Conservation (phyloP, 2,888 invertebrate species). For the Ceraclea dissimilis region DNA sequence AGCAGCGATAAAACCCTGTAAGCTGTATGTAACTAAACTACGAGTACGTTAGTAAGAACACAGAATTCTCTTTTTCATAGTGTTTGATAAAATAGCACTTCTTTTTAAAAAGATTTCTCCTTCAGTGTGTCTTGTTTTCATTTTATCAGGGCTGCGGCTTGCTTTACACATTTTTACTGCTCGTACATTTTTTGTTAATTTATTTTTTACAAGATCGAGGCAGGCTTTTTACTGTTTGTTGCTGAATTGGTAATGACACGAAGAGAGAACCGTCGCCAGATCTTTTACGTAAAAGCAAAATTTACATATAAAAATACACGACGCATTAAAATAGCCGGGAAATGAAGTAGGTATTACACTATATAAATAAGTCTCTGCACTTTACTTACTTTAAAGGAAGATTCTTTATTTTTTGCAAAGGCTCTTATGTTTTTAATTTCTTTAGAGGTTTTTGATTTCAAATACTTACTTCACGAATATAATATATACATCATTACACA, state of each 20-base stretch:
- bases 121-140: too few relatives aligned
- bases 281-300: conserved; percentile 1
- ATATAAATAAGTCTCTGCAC: conserved; percentile 4
- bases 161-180: not conserved
- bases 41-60: too few relatives aligned
- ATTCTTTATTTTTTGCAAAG: too few relatives aligned
- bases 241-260: not conserved
- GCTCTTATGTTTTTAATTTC: too few relatives aligned
- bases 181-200: not conserved
- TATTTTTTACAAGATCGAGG: not conserved
- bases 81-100: too few relatives aligned
- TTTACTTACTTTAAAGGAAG: not conserved
- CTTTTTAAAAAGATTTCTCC: too few relatives aligned
- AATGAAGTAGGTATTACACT: not conserved
- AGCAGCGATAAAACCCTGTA: too few relatives aligned
- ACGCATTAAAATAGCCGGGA: not conserved
- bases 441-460: too few relatives aligned
- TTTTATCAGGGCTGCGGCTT: not conserved
- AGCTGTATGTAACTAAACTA: too few relatives aligned
- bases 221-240: not conserved
- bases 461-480: too few relatives aligned
- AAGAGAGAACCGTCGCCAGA: not conserved
- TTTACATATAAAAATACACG: conserved; percentile 8
- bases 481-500: too few relatives aligned
- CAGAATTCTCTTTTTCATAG: too few relatives aligned